phyloP scores from a whole-genome alignment of 92 coral and sea anemone species.

The Porites divaricata region DNA sequence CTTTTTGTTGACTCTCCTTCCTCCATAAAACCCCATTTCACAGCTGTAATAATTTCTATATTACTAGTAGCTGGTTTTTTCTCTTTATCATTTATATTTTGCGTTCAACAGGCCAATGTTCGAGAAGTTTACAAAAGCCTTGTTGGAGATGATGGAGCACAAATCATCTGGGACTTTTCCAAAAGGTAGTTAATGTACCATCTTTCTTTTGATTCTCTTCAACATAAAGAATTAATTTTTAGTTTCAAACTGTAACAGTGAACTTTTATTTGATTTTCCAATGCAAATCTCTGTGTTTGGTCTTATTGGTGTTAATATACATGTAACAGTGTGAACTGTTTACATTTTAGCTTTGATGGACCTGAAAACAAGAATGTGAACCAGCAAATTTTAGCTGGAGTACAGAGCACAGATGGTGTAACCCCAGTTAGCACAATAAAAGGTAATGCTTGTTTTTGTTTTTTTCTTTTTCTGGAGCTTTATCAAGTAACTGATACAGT shows the following conservation, averaged over 20 bases:
- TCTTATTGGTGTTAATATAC: no score
- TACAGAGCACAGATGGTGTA: conserved; percentile 13
- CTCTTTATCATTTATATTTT: neutral
- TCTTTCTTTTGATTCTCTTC: neutral
- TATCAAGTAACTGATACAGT: no score
- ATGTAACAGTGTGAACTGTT: neutral
- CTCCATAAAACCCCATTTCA: no score
- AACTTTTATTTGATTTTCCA: no score
- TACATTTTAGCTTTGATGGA: conserved; percentile 8
- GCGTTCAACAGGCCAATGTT: conserved; percentile 9
- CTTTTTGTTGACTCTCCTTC: no score
- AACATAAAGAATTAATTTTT: no score
- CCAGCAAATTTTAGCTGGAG: conserved; percentile 19
- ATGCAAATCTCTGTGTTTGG: no score
- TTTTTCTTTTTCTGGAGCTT: neutral
- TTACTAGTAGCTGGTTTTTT: no score
- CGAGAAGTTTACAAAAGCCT: conserved; percentile 18
- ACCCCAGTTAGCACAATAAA: conserved; percentile 2
- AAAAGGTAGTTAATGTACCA: neutral
- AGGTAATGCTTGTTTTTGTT: neutral
- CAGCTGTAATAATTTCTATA: no score
- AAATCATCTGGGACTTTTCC: conserved; percentile 10
- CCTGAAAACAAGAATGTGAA: conserved; percentile 25
- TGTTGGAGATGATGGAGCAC: conserved; percentile 3
- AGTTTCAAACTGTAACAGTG: no score